phyloP scores from a whole-genome alignment of 1,140 invertebrate genomes.

The Cryptotermes secundus region DNA sequence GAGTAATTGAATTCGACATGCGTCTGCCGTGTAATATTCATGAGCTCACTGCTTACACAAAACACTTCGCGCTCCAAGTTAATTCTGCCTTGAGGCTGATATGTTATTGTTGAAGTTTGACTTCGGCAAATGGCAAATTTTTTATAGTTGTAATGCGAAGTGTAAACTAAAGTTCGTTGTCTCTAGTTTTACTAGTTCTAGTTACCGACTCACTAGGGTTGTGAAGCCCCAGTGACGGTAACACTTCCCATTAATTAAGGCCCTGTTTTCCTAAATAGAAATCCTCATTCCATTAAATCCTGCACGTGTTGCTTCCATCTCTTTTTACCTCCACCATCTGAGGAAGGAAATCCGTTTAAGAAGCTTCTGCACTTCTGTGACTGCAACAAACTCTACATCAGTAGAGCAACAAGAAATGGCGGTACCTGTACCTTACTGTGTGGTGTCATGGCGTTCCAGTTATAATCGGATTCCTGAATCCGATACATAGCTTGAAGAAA shows the following conservation, averaged over 20 bases:
- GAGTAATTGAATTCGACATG: too few relatives aligned
- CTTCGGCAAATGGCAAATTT: background rate
- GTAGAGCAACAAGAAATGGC: background rate
- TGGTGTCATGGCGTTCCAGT: too few relatives aligned
- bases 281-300: background rate
- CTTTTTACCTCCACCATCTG: background rate
- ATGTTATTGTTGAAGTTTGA: background rate
- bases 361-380: background rate
- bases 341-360: background rate
- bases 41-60: too few relatives aligned
- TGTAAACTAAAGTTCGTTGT: background rate
- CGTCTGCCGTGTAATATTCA: too few relatives aligned
- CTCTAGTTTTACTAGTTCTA: background rate
- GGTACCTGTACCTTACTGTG: too few relatives aligned
- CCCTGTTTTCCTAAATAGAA: background rate
- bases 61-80: too few relatives aligned
- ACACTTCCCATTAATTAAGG: background rate
- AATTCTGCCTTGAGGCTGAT: background rate
- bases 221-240: background rate
- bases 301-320: background rate
- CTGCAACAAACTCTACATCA: background rate
- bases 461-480: too few relatives aligned
- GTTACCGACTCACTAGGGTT: background rate
- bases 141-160: background rate
- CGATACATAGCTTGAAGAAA: too few relatives aligned